These are phyloP conservation scores for Porites lutea DNA, from an alignment of 64 coral and sea anemone genomes.

Conservation along the genomic window DNA sequence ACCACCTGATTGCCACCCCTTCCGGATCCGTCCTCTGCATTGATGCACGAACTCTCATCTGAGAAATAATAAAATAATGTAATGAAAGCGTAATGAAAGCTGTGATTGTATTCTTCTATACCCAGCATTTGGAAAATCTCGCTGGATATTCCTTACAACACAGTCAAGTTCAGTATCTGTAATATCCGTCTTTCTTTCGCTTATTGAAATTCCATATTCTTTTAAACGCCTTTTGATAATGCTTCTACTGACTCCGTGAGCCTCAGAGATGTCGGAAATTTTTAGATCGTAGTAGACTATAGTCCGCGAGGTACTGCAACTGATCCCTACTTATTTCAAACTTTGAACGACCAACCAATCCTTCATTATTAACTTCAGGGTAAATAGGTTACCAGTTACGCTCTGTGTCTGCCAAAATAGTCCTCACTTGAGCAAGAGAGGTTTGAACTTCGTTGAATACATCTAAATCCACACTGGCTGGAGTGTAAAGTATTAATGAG, in stretches of 20 bases:
- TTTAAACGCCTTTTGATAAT: slow-evolving; percentile 29
- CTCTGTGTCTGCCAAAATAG: slow-evolving; percentile 14
- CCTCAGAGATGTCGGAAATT: slow-evolving; percentile 20
- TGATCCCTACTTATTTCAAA: slow-evolving; percentile 65
- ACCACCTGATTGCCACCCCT: slow-evolving; percentile 29
- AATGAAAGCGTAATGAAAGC: neutral
- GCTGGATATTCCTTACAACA: slow-evolving; percentile 14
- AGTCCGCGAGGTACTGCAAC: slow-evolving; percentile 54
- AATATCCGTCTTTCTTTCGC: neutral
- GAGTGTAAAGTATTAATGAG: too few species aligned
- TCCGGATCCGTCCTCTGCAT: slow-evolving; percentile 41
- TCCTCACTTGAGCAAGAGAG: slow-evolving; percentile 10
- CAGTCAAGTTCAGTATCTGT: slow-evolving; percentile 44
- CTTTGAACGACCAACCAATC: slow-evolving; percentile 39
- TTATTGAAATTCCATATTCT: slow-evolving; percentile 10
- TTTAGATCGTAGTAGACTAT: slow-evolving; percentile 9
- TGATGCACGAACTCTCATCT: slow-evolving; percentile 10
- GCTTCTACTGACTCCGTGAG: slow-evolving; percentile 20
- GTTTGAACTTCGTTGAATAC: neutral
- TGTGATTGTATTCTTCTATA: slow-evolving; percentile 30
- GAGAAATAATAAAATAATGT: too few species aligned
- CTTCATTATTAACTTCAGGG: slow-evolving; percentile 24
- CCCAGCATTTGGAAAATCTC: slow-evolving; percentile 1
- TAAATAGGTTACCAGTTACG: slow-evolving; percentile 7
- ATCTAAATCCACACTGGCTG: too few species aligned